Percentiles rank a stretch among this genome's conserved stretches.
Conservation (phyloP, 2,888 invertebrate species). For the Incurvaria masculella region DNA sequence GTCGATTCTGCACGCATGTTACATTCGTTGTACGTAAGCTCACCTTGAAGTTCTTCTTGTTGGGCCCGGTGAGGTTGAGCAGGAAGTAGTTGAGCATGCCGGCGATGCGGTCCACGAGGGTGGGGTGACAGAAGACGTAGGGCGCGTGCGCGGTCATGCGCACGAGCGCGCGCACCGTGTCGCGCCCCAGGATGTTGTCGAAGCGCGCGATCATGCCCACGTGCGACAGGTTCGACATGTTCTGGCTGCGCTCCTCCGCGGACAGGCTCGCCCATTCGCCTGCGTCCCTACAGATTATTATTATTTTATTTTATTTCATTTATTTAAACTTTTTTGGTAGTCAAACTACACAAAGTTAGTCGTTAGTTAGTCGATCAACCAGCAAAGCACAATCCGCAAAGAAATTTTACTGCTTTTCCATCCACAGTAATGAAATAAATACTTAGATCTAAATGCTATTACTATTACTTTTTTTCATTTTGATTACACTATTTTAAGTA, state of each 20-base stretch:
- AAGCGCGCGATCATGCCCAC: conserved; percentile 83
- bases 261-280: conserved; percentile 74
- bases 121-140: conserved; percentile 82
- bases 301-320: no score
- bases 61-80: conserved; percentile 84
- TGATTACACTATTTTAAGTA: no score
- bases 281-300: conserved; percentile 61
- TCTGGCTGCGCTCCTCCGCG: conserved; percentile 70
- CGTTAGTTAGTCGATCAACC: no score
- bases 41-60: conserved; percentile 87
- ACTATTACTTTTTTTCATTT: no score
- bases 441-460: no score
- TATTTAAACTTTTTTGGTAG: no score
- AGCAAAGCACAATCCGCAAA: no score
- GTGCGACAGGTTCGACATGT: conserved; percentile 68
- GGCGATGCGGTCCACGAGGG: conserved; percentile 90
- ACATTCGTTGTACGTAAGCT: no score
- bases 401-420: no score
- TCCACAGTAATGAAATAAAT: no score
- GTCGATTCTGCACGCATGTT: neutral
- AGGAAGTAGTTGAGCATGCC: conserved; percentile 96
- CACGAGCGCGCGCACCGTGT: conserved; percentile 82
- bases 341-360: no score
- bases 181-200: conserved; percentile 88
- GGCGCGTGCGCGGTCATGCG: conserved; percentile 72